These are phyloP conservation scores for Oceanites oceanicus DNA, from an alignment of 2,113 vertebrate species.

Conservation along the genomic window DNA sequence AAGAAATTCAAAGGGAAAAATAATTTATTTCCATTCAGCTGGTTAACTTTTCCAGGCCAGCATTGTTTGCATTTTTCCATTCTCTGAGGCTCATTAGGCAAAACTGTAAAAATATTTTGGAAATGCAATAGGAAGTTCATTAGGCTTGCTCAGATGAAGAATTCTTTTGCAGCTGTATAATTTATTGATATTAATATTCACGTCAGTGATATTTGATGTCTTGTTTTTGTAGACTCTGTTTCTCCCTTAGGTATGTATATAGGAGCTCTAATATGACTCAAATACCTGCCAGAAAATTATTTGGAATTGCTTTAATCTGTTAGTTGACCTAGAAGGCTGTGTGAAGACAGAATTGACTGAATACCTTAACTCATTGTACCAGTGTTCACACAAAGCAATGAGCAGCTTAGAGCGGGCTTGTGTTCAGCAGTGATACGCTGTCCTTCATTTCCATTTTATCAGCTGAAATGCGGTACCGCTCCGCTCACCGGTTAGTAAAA, in stretches of 20 bases:
- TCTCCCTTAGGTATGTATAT: not conserved
- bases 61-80: not conserved
- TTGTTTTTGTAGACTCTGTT: not conserved
- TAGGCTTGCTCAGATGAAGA: not conserved
- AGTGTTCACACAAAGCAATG: not conserved
- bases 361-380: not conserved
- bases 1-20: not conserved
- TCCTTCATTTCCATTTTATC: not conserved
- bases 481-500: not conserved
- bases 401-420: not conserved
- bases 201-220: not conserved
- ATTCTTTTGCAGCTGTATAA: not conserved
- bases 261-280: not conserved
- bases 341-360: not conserved
- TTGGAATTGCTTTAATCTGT: not conserved
- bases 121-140: not conserved
- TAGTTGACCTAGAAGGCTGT: not conserved
- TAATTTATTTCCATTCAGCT: not conserved
- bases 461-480: not conserved
- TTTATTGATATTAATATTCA: not conserved
- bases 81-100: not conserved
- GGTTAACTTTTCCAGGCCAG: not conserved
- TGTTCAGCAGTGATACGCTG: not conserved
- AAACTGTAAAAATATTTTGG: not conserved
- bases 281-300: not conserved